Percentiles rank a stretch among this genome's conserved stretches.
Conservation (phyloP, 2,888 invertebrate genomes). For the Pristionchus fissidentatus region DNA sequence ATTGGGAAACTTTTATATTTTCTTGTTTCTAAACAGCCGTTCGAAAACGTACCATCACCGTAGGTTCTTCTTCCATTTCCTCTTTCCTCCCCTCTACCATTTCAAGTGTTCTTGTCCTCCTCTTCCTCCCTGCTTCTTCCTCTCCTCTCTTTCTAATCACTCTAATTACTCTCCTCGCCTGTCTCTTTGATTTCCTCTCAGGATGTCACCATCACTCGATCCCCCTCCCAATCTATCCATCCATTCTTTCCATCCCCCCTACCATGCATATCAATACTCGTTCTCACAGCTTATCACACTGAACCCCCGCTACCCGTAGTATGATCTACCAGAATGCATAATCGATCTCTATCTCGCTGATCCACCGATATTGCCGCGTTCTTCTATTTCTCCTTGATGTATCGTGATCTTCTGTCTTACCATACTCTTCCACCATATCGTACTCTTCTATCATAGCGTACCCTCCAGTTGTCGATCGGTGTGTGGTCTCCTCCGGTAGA, state of each 20-base stretch:
- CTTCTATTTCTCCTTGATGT: neutral
- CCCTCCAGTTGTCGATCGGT: neutral
- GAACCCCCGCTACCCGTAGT: neutral
- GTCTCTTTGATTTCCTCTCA: conserved; percentile 8
- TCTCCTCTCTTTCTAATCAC: conserved; percentile 13
- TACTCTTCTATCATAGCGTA: neutral
- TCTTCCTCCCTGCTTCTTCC: neutral
- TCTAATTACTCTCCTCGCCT: conserved; percentile 11
- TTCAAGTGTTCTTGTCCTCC: neutral
- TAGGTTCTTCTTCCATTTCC: neutral
- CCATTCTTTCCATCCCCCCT: neutral
- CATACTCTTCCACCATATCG: neutral
- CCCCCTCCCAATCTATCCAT: too few species aligned
- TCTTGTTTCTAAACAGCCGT: too few species aligned
- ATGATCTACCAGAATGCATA: neutral
- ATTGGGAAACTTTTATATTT: too few species aligned
- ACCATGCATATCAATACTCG: conserved; percentile 37
- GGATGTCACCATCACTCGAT: conserved; percentile 31
- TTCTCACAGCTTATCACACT: neutral
- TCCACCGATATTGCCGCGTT: neutral
- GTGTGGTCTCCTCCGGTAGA: neutral
- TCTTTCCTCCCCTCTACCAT: neutral
- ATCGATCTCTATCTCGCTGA: neutral
- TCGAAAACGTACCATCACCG: conserved; percentile 24
- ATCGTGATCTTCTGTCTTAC: neutral